Evolutionary conservation across 2,888 invertebrate genomes (phyloP).

Genomic region (Embidobia sp.): DNA sequence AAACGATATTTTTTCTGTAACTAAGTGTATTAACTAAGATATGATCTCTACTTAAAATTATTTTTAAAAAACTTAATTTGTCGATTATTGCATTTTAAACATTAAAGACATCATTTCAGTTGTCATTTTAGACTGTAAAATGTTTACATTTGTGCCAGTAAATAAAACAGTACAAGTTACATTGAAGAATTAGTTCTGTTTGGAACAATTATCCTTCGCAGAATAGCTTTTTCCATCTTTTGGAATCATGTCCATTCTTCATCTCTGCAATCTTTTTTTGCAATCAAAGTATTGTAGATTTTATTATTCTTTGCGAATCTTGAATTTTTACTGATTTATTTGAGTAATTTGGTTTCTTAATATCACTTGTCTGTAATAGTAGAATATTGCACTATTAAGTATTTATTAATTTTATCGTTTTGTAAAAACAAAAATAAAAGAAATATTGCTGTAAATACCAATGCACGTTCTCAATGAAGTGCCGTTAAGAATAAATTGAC

Average conservation of each 20-base stretch:
- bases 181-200: conserved; percentile 9
- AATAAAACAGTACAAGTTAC: no score
- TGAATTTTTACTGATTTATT: conserved; percentile 3
- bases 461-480: not conserved
- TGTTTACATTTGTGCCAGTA: no score
- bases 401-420: not conserved
- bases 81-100: no score
- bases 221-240: conserved; percentile 9
- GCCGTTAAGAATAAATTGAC: conserved; percentile 24
- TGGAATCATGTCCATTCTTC: conserved; percentile 4
- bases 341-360: no score
- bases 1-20: no score
- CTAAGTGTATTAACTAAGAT: no score
- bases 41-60: no score
- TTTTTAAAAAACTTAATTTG: no score
- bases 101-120: no score
- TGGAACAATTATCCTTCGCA: not conserved
- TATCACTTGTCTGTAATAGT: not conserved
- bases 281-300: conserved; percentile 15
- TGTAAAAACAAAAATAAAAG: not conserved
- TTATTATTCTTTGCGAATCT: conserved; percentile 1
- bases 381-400: not conserved
- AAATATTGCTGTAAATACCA: not conserved
- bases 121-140: no score
- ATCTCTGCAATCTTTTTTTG: conserved; percentile 8